phyloP scores from a whole-genome alignment of 2,888 invertebrate genomes.

The Lasiommata megera region DNA sequence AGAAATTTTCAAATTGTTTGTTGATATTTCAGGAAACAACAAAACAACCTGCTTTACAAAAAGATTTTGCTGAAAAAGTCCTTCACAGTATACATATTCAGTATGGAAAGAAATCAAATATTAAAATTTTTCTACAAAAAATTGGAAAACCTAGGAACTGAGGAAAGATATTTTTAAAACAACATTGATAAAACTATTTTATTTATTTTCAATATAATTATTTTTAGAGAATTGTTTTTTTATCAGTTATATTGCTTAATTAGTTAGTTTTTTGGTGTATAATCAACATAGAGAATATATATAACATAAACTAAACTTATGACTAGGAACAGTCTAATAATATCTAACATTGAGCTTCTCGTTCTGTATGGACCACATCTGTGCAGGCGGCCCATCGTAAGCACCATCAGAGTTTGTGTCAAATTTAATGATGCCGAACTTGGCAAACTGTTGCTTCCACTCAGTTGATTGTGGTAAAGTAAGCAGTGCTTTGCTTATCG shows the following conservation, averaged over 20 bases:
- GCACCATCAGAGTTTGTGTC: slow-evolving; percentile 63
- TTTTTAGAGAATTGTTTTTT: slow-evolving; percentile 16
- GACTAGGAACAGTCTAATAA: slow-evolving; percentile 71
- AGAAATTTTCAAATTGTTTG: slow-evolving; percentile 3
- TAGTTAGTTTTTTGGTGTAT: slow-evolving; percentile 53
- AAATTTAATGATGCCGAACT: slow-evolving; percentile 75
- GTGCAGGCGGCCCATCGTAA: slow-evolving; percentile 76
- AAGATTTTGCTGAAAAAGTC: slow-evolving; percentile 46
- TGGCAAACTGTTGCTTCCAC: slow-evolving; percentile 68
- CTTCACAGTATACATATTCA: slow-evolving; percentile 51
- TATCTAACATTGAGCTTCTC: slow-evolving; percentile 77
- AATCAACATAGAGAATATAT: slow-evolving; percentile 71
- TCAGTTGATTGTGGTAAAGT: slow-evolving; percentile 53
- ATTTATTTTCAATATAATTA: slow-evolving; percentile 6
- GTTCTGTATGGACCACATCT: slow-evolving; percentile 71
- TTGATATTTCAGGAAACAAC: slow-evolving; percentile 34
- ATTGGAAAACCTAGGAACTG: slow-evolving; percentile 20
- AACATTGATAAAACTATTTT: slow-evolving; percentile 11
- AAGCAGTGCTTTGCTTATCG: slow-evolving; percentile 63
- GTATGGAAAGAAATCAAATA: slow-evolving; percentile 48
- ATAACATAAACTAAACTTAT: slow-evolving; percentile 65
- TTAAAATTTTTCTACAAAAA: slow-evolving; percentile 52
- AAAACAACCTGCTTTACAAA: slow-evolving; percentile 23
- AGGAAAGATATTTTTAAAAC: not conserved
- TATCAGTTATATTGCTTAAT: not conserved